Base-by-base conservation (phyloP, 92 coral and sea anemone species). In the Porites evermanni region DNA sequence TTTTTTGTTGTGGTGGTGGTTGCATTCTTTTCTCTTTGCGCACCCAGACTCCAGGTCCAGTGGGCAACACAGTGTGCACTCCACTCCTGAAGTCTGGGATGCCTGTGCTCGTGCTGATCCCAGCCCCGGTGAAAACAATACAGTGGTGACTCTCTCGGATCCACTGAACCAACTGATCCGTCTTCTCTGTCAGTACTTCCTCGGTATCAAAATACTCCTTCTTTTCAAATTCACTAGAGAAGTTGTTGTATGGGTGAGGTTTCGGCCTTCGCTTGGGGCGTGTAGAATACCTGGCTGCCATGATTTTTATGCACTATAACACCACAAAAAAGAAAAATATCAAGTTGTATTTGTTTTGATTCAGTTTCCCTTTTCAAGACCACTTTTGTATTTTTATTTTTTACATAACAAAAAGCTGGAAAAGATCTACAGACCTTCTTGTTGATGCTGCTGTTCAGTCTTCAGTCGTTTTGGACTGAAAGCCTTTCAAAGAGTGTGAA, bases 61-160 rank as follows among this genome's bases (percentile, higher is more conserved):
- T 88, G 61, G 92, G 72, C 60, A 95, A 85, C 18, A 93, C 98
- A 26, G 98, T 93, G 73, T 90, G 86, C 89, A 94, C 77, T 18
- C 97, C 97, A 75, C 93, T 88, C 20, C 97, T 74, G 60, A 91
- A 94, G 77, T 94, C 97, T 50, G 91, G 90, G 64, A 94, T 91
- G 8, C 97, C 97, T 24, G 94, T 86, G 54, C 97, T 94, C 7
- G 97, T 94, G 66, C 97, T 94, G 20, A 94, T 86, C 18, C 97
- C 97, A 9, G 97, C 97, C 1, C 97, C 97, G 12, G 97, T 94
- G 59, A 94, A 94, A 14, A 86, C 89, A 50, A 94, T 86, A 52
- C 94, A 94, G 74, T 94, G 86, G 6, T 81, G 84, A 79, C 97
- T 94, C 38, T 91, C 90, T 24, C 70, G 70, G 12, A 94, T 86